Evolutionary conservation across 2,888 invertebrate species (phyloP).

Genomic region (Drosophila nigricruria): DNA sequence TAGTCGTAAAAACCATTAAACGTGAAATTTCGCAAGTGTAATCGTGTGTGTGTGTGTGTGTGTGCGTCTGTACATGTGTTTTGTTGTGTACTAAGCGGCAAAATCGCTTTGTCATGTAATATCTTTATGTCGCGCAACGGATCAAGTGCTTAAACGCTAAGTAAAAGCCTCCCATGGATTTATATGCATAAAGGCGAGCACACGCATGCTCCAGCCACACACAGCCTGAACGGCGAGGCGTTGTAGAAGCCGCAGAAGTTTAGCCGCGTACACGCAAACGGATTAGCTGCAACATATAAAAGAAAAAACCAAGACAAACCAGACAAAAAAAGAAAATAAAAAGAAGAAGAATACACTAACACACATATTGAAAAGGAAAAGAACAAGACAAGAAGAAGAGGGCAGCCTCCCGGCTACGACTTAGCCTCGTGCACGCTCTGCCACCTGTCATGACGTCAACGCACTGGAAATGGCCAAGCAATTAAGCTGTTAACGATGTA

Average conservation of each 20-base stretch:
- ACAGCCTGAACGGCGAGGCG: slow-evolving; percentile 31
- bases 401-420: slow-evolving; percentile 45
- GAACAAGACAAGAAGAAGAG: slow-evolving; percentile 18
- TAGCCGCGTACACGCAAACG: slow-evolving; percentile 62
- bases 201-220: slow-evolving; percentile 53
- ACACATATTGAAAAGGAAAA: slow-evolving; percentile 25
- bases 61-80: slow-evolving; percentile 13
- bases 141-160: slow-evolving; percentile 75
- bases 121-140: slow-evolving; percentile 70
- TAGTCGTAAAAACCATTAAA: slow-evolving; percentile 19
- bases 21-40: slow-evolving; percentile 25
- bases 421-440: slow-evolving; percentile 36
- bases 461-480: slow-evolving; percentile 68
- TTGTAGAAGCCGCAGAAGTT: slow-evolving; percentile 49
- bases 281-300: slow-evolving; percentile 70
- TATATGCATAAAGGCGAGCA: slow-evolving; percentile 68
- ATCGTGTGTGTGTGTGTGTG: slow-evolving; percentile 5
- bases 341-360: background rate
- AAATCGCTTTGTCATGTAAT: slow-evolving; percentile 77
- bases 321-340: slow-evolving; percentile 10
- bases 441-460: slow-evolving; percentile 63
- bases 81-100: slow-evolving; percentile 46
- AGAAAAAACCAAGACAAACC: slow-evolving; percentile 25
- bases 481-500: slow-evolving; percentile 79
- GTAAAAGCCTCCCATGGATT: slow-evolving; percentile 73